Conservation (phyloP, 2,113 vertebrate genomes). For the Lutjanus erythropterus region DNA sequence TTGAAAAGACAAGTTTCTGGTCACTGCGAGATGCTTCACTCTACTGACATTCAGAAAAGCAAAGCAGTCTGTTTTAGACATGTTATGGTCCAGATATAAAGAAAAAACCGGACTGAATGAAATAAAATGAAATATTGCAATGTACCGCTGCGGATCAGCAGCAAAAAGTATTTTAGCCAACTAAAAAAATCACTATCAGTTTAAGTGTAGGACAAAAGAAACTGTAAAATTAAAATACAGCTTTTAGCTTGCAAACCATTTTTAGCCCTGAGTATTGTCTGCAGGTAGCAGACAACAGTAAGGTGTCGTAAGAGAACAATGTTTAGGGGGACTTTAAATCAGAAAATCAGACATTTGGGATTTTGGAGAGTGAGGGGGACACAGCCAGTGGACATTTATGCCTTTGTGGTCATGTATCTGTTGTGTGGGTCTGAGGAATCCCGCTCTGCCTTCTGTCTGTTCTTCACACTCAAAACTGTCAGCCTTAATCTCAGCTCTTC, state of each 20-base stretch:
- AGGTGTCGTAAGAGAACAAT: not conserved
- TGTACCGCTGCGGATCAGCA: too few relatives aligned
- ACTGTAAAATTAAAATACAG: too few relatives aligned
- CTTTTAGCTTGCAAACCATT: too few relatives aligned
- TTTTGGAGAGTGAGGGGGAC: not conserved
- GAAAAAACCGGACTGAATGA: too few relatives aligned
- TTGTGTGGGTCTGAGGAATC: constrained; percentile 16
- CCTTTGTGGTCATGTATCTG: not conserved
- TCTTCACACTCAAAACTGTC: constrained; percentile 47
- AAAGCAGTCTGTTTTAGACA: not conserved
- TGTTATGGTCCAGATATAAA: not conserved
- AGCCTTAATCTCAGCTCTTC: constrained; percentile 54
- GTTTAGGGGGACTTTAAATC: not conserved
- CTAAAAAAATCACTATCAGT: too few relatives aligned
- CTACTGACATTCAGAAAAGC: constrained; percentile 8
- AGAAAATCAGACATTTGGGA: not conserved
- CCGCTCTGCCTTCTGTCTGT: constrained; percentile 23
- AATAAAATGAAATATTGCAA: too few relatives aligned
- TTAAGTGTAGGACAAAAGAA: too few relatives aligned
- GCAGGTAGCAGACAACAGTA: too few relatives aligned
- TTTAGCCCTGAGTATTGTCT: not conserved
- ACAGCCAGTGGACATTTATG: not conserved
- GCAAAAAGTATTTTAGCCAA: too few relatives aligned
- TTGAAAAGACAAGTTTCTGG: not conserved
- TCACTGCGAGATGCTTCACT: constrained; percentile 4